phyloP scores from a whole-genome alignment of 2,113 vertebrate species.

The Gorilla gorilla region DNA sequence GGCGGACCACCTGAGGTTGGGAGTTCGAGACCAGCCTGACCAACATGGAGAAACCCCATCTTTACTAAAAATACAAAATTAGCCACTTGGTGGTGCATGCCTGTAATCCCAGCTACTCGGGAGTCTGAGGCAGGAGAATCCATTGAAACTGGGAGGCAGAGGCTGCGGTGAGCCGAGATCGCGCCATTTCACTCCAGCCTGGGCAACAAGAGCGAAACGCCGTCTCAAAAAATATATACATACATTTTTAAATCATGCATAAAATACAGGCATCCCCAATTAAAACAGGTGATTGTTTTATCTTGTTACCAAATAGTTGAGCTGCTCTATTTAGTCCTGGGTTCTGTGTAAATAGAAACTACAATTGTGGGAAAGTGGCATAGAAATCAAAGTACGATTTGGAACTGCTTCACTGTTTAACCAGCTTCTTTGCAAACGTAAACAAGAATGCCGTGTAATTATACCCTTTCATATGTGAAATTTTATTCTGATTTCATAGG shows the following conservation, averaged over 20 bases:
- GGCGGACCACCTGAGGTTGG: no score
- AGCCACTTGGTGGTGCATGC: no score
- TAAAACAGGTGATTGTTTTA: neutral
- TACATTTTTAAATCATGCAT: neutral
- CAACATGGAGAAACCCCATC: no score
- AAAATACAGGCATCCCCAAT: neutral
- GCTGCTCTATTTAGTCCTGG: neutral
- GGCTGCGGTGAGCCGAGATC: no score
- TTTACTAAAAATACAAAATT: no score
- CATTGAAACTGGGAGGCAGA: no score
- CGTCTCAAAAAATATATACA: no score
- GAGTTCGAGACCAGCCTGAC: no score
- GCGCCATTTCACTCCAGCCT: no score
- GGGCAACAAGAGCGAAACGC: no score
- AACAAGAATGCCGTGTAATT: neutral
- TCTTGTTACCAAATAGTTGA: neutral
- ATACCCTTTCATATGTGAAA: neutral
- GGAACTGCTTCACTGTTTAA: slow-evolving; percentile 11
- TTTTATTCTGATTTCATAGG: neutral
- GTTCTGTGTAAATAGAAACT: neutral
- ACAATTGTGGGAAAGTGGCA: neutral
- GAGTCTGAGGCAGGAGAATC: no score
- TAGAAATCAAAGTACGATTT: slow-evolving; percentile 16
- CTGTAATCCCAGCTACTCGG: no score
- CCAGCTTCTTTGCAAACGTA: neutral